phyloP scores from a whole-genome alignment of 2,113 vertebrate genomes.

The Sclerurus mexicanus region DNA sequence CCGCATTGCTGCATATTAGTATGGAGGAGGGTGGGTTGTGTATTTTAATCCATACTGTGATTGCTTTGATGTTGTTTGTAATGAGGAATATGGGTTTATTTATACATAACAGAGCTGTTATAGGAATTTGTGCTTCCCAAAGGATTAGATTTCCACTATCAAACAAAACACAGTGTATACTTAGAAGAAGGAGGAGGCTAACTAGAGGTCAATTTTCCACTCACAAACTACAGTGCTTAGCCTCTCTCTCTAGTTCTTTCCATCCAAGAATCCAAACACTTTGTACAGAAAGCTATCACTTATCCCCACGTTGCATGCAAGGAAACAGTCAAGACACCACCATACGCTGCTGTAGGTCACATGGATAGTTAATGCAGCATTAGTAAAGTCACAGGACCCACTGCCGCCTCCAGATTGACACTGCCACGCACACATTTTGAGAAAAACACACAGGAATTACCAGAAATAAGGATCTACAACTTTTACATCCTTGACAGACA shows the following conservation, averaged over 20 bases:
- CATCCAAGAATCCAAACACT: not conserved
- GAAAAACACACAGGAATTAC: not conserved
- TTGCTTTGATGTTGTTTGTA: constrained; percentile 52
- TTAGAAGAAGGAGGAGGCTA: constrained; percentile 10
- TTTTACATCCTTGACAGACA: not conserved
- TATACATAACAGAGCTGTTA: constrained; percentile 40
- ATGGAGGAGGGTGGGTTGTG: not conserved
- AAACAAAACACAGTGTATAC: constrained; percentile 17
- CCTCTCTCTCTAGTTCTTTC: not conserved
- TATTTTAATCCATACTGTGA: constrained; percentile 38
- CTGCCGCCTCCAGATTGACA: not conserved
- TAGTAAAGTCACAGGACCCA: not conserved
- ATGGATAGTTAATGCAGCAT: not conserved
- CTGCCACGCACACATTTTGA: not conserved
- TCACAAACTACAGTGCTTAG: not conserved
- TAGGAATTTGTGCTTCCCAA: constrained; percentile 35
- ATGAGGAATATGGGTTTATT: constrained; percentile 42
- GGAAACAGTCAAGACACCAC: not conserved
- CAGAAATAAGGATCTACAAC: not conserved
- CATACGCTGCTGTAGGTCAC: not conserved
- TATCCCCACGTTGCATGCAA: not conserved
- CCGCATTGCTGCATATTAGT: not conserved
- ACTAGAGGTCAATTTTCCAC: constrained; percentile 37
- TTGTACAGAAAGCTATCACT: not conserved
- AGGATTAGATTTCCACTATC: constrained; percentile 57